phyloP scores from a whole-genome alignment of 2,888 invertebrate genomes.

The Eilema caniola region DNA sequence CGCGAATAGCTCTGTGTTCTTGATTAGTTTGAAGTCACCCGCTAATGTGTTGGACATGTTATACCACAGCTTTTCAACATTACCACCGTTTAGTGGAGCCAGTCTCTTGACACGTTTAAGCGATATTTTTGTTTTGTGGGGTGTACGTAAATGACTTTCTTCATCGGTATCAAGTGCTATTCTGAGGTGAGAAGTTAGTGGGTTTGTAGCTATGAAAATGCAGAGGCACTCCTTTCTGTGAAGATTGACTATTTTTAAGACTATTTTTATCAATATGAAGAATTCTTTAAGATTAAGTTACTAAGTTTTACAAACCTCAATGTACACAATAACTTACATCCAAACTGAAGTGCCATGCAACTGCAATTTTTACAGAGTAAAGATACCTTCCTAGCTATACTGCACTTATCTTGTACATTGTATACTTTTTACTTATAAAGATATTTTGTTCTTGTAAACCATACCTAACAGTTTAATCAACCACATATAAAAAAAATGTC shows the following conservation, averaged over 20 bases:
- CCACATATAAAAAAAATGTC: too few species aligned
- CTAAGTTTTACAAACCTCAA: background rate
- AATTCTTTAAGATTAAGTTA: too few species aligned
- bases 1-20: conserved; percentile 77
- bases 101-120: conserved; percentile 21
- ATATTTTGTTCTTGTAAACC: background rate
- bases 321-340: background rate
- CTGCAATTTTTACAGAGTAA: background rate
- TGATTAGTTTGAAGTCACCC: conserved; percentile 85
- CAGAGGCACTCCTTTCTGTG: background rate
- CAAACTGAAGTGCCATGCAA: background rate
- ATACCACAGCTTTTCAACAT: conserved; percentile 31
- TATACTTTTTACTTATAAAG: background rate
- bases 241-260: too few species aligned
- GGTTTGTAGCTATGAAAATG: background rate
- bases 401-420: background rate
- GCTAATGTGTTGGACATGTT: conserved; percentile 77
- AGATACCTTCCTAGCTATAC: too few species aligned
- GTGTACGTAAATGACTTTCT: conserved; percentile 29
- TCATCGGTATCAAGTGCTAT: conserved; percentile 49
- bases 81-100: conserved; percentile 31
- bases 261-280: too few species aligned
- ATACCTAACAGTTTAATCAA: background rate
- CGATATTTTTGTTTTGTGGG: conserved; percentile 35
- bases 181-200: conserved; percentile 39